Conservation (phyloP, 2,888 invertebrate genomes). For the Torymus auratus region DNA sequence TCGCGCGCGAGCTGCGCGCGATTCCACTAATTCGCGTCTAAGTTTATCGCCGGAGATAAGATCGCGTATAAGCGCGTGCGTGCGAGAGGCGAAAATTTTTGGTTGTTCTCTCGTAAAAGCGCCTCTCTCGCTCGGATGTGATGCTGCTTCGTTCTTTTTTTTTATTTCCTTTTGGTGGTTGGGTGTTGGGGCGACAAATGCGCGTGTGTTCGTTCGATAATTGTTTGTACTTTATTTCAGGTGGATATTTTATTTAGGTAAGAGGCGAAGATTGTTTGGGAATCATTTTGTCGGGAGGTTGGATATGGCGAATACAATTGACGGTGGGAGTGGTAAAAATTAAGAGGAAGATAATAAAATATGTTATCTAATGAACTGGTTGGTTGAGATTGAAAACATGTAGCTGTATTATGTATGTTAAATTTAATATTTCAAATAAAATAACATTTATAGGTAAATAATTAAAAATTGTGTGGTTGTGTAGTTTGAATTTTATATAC, state of each 20-base stretch:
- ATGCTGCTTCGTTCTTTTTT: background rate
- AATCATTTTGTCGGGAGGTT: constrained; percentile 15
- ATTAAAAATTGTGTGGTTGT: too few species aligned
- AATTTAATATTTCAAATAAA: too few species aligned
- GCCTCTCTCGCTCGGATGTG: background rate
- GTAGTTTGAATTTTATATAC: too few species aligned
- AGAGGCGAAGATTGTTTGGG: constrained; percentile 8
- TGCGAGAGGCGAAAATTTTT: constrained; percentile 35
- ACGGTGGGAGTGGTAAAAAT: too few species aligned
- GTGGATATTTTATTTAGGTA: constrained; percentile 24
- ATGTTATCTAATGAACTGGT: too few species aligned
- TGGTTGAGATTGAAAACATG: too few species aligned
- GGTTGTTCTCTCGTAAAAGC: constrained; percentile 47
- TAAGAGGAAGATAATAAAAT: too few species aligned
- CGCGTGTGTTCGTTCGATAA: constrained; percentile 29
- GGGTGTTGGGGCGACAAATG: too few species aligned
- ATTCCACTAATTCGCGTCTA: constrained; percentile 74
- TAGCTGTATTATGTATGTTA: too few species aligned
- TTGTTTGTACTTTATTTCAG: constrained; percentile 47
- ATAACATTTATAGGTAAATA: too few species aligned
- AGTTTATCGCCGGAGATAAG: constrained; percentile 69
- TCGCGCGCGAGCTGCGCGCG: constrained; percentile 61
- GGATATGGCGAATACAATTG: too few species aligned
- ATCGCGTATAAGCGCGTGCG: constrained; percentile 46
- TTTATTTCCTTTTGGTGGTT: background rate